Base-by-base conservation (phyloP, 2,888 invertebrate species). In the Bruchidius siliquastri region DNA sequence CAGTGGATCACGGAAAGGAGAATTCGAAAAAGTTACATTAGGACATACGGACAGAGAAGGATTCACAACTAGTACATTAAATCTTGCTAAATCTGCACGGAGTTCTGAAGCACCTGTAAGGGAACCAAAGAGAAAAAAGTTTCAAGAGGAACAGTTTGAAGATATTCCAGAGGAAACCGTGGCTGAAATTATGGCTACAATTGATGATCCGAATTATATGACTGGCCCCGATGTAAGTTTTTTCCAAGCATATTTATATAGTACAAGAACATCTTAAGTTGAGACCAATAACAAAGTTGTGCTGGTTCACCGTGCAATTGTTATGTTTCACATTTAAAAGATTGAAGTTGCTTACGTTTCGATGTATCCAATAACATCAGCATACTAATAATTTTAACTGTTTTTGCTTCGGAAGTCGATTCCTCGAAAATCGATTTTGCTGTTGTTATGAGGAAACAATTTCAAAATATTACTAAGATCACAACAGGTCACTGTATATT, bases 121-220 rank as follows among this genome's bases (percentile, higher is more conserved):
- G 74, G 84, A 87, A 76, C 77, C 81, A 8, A 88, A 88, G 77
- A 86, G 87, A 74, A 86, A 86, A 72, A 83, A 84, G 75, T 78
- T 81, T 1, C 77, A 80, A 4, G 89, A 89, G 72, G 89, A 89
- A 72, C 88, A 88, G 2, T 89, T 89, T 69, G 92, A 92, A 74
- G 96, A 96, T 87, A 88, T 96, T 72, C 90, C 93, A 69, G 91
- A 93, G 75, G 92, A 95, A 13, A 92, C 93, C 0, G 92, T 97
- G 0, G 90, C 93, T 3, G 93, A 95, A 81, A 94, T 96, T 67
- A 91, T 96, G 70, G 93, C 94, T 70, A 92, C 93, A 21, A 94
- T 96, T 76, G 91, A 92, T 72, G 95, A 96, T 84, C 94, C 95
- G 0, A 93, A 93, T 84, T 92, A 94, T 78, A 94, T 95, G 91